Evolutionary conservation across 2,888 invertebrate genomes (phyloP).

Genomic region (Rhopalosiphum nymphaeae): DNA sequence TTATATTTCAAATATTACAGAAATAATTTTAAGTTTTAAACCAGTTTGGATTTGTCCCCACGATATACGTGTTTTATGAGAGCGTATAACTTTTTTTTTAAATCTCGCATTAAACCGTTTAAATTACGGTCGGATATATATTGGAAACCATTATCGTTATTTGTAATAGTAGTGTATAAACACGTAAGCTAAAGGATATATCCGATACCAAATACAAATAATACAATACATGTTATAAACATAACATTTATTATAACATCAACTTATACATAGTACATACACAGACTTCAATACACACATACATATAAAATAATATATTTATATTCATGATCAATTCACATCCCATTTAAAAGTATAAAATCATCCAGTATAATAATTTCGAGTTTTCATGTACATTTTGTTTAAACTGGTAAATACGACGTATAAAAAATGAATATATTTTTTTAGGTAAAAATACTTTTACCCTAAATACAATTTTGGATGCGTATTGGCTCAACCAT

Average conservation of each 20-base stretch:
- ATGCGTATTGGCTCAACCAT: not conserved
- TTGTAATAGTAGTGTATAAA: not conserved
- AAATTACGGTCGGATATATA: constrained; percentile 4
- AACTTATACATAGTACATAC: no score
- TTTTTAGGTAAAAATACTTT: constrained; percentile 8
- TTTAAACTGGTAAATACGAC: not conserved
- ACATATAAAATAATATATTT: not conserved
- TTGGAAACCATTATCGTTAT: constrained; percentile 20
- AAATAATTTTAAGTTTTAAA: not conserved
- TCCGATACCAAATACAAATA: not conserved
- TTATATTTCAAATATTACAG: not conserved
- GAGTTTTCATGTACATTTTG: not conserved
- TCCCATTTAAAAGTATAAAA: not conserved
- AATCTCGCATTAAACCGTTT: constrained; percentile 15
- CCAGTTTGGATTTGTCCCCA: not conserved
- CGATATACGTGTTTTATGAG: not conserved
- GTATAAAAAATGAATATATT: not conserved
- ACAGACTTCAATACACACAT: no score
- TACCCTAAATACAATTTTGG: not conserved
- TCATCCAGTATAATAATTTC: constrained; percentile 1
- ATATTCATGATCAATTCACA: not conserved
- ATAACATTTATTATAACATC: not conserved
- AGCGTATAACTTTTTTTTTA: not conserved
- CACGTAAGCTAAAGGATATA: not conserved
- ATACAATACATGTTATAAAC: no score